Evolutionary conservation across 2,113 vertebrate species (phyloP).

Genomic region (Hemichromis elongatus): DNA sequence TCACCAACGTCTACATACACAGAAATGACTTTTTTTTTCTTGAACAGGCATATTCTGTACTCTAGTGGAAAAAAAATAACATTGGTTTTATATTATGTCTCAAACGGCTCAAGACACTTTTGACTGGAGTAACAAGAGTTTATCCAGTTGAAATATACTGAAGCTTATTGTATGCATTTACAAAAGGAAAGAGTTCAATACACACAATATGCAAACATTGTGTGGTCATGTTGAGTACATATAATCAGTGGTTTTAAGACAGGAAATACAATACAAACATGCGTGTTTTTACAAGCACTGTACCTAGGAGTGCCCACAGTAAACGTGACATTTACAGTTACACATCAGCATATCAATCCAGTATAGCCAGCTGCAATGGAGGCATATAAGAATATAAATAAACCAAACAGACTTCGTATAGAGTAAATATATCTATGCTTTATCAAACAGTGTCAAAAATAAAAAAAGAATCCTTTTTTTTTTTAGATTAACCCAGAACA

Average conservation of each 20-base stretch:
- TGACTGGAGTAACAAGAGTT: background rate
- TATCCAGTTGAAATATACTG: slow-evolving; percentile 38
- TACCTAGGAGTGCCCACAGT: slow-evolving; percentile 54
- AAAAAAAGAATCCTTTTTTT: background rate
- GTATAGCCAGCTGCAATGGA: slow-evolving; percentile 46
- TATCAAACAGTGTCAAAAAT: slow-evolving; percentile 58
- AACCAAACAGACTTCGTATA: slow-evolving; percentile 38
- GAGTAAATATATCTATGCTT: slow-evolving; percentile 47
- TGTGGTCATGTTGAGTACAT: slow-evolving; percentile 50
- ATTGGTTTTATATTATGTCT: background rate
- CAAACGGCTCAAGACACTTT: background rate
- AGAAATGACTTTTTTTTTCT: slow-evolving; percentile 1
- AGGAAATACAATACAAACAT: slow-evolving; percentile 63
- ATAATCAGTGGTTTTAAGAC: slow-evolving; percentile 38
- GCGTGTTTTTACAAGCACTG: slow-evolving; percentile 55
- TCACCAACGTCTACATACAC: slow-evolving; percentile 58
- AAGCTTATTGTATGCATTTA: slow-evolving; percentile 60
- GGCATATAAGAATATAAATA: slow-evolving; percentile 52
- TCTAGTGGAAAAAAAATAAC: background rate
- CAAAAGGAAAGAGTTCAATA: slow-evolving; percentile 49
- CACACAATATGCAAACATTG: slow-evolving; percentile 51
- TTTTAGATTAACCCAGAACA: slow-evolving; percentile 3
- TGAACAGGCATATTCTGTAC: slow-evolving; percentile 28
- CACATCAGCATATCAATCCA: slow-evolving; percentile 63
- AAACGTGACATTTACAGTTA: slow-evolving; percentile 65